phyloP scores from a whole-genome alignment of 2,888 invertebrate genomes.

The Mythimna vitellina region DNA sequence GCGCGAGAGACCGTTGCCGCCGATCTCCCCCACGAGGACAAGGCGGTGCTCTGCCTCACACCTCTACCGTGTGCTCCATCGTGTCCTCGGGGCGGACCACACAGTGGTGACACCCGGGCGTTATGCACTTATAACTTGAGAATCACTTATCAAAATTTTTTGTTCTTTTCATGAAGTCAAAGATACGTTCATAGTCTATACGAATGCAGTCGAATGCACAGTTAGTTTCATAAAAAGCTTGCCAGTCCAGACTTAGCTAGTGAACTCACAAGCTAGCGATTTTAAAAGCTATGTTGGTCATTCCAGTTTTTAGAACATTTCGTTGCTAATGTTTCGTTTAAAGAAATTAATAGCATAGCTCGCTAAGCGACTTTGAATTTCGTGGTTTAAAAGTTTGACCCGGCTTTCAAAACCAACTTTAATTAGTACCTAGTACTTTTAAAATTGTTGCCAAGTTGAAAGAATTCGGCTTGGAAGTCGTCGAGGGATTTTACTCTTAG shows the following conservation, averaged over 20 bases:
- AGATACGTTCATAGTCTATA: not conserved
- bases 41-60: too few relatives aligned
- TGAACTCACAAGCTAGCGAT: not conserved
- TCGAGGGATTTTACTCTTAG: not conserved
- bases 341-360: slow-evolving; percentile 28
- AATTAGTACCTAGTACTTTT: slow-evolving; percentile 33
- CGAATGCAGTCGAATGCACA: not conserved
- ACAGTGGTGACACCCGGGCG: too few relatives aligned
- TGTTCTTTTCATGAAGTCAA: not conserved
- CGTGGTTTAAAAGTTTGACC: slow-evolving; percentile 32
- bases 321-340: slow-evolving; percentile 15
- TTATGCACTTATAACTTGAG: not conserved
- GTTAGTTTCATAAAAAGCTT: not conserved
- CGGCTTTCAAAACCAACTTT: slow-evolving; percentile 14
- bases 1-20: too few relatives aligned
- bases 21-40: too few relatives aligned
- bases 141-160: not conserved
- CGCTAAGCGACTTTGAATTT: slow-evolving; percentile 29
- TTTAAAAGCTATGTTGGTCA: not conserved
- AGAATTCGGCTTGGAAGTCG: slow-evolving; percentile 13
- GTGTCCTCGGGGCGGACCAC: too few relatives aligned
- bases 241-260: not conserved
- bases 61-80: too few relatives aligned
- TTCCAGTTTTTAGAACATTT: slow-evolving; percentile 7
- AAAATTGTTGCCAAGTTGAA: slow-evolving; percentile 35